Percentiles rank a stretch among this genome's conserved stretches.
These are phyloP conservation scores for Megaleporinus macrocephalus DNA, from an alignment of 2,113 vertebrate genomes.

Conservation along the genomic window DNA sequence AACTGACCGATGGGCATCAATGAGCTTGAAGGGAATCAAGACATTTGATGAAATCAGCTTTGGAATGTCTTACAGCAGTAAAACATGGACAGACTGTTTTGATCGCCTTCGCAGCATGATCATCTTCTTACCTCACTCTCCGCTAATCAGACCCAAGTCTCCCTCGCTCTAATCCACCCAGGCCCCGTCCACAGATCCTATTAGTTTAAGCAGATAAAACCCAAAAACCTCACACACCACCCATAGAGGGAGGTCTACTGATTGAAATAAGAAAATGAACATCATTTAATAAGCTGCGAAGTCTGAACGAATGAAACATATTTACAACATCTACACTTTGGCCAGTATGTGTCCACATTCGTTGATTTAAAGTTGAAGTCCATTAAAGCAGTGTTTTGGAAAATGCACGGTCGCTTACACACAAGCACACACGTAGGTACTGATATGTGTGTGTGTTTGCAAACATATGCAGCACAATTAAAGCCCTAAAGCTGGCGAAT, in stretches of 20 bases:
- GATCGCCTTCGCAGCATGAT: conserved; percentile 59
- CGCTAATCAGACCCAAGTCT: conserved; percentile 72
- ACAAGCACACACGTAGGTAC: not conserved
- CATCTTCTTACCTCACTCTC: conserved; percentile 78
- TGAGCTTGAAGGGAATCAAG: conserved; percentile 73
- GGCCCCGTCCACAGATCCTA: conserved; percentile 67
- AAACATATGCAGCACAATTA: conserved; percentile 78
- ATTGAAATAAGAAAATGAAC: conserved; percentile 24
- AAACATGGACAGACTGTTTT: conserved; percentile 71
- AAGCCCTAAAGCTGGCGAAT: conserved; percentile 78
- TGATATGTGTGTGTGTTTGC: conserved; percentile 17
- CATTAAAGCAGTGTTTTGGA: not conserved
- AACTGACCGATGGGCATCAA: conserved; percentile 79
- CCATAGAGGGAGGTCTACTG: conserved; percentile 15
- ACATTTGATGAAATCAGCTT: conserved; percentile 61
- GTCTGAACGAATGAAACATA: not conserved
- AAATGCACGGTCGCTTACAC: not conserved
- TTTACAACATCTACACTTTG: not conserved
- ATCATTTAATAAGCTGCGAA: not conserved
- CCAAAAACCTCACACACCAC: conserved; percentile 54
- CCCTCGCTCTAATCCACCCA: conserved; percentile 70
- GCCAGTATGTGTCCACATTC: not conserved
- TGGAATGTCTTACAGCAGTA: conserved; percentile 69
- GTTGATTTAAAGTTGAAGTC: not conserved
- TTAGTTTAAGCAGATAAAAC: conserved; percentile 78